Percentiles rank a stretch among this genome's conserved stretches.
phyloP scores from a whole-genome alignment of 2,113 vertebrate species.

The Amphilophus citrinellus region DNA sequence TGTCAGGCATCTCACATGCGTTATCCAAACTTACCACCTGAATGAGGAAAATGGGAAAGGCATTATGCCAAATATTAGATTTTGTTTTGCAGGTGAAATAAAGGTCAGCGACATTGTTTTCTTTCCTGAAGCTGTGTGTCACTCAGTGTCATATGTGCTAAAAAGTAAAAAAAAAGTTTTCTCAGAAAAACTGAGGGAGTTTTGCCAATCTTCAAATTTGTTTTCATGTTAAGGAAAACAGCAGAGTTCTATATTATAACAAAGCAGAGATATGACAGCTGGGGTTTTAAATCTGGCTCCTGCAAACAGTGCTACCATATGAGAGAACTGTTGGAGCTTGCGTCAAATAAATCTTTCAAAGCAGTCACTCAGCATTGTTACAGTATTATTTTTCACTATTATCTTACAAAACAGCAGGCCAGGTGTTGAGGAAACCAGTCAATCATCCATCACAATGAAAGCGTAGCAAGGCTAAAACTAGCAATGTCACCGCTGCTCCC shows the following conservation, averaged over 20 bases:
- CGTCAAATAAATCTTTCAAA: conserved; percentile 36
- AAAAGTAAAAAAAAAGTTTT: conserved; percentile 10
- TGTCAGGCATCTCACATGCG: neutral
- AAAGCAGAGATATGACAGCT: conserved; percentile 30
- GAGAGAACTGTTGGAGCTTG: conserved; percentile 4
- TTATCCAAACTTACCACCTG: neutral
- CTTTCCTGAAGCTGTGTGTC: neutral
- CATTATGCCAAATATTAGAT: neutral
- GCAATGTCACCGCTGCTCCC: conserved; percentile 58
- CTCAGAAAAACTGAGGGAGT: neutral
- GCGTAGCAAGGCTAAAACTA: conserved; percentile 28
- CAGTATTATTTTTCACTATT: conserved; percentile 53
- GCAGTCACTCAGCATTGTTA: conserved; percentile 31
- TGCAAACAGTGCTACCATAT: conserved; percentile 3
- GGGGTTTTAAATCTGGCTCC: conserved; percentile 22
- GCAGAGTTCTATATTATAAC: conserved; percentile 24
- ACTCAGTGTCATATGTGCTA: neutral
- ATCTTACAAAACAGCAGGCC: conserved; percentile 58
- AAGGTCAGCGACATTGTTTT: conserved; percentile 10
- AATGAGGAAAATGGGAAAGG: neutral
- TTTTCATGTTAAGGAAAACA: conserved; percentile 18
- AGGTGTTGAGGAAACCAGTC: conserved; percentile 62
- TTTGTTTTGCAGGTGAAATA: conserved; percentile 16
- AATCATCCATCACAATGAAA: conserved; percentile 58
- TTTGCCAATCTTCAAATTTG: conserved; percentile 22